These are phyloP conservation scores for Zaprionus inermis DNA, from an alignment of 1,140 invertebrate genomes.

Conservation along the genomic window DNA sequence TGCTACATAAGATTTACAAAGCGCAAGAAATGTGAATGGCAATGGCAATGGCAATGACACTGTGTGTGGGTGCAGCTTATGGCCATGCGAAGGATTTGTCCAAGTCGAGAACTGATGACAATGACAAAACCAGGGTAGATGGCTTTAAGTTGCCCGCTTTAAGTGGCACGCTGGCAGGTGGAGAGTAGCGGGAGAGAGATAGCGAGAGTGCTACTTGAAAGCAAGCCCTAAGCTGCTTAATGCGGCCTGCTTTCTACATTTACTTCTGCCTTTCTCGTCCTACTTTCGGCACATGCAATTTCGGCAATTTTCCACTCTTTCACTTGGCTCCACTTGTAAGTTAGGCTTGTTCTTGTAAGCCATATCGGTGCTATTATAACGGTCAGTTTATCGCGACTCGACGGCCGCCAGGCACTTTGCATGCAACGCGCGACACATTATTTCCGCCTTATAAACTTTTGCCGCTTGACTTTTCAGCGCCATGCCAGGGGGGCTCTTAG, in stretches of 20 bases:
- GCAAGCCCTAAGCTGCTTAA: not conserved
- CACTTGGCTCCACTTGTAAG: slow-evolving; percentile 32
- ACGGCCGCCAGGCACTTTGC: slow-evolving; percentile 43
- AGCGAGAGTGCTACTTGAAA: slow-evolving; percentile 1
- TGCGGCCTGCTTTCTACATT: not conserved
- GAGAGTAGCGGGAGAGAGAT: slow-evolving; percentile 9
- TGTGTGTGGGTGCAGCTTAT: slow-evolving; percentile 41
- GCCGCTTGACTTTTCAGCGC: slow-evolving; percentile 61
- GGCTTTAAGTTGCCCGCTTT: slow-evolving; percentile 18
- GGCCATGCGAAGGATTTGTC: slow-evolving; percentile 45
- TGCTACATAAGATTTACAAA: slow-evolving; percentile 66
- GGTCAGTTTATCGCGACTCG: slow-evolving; percentile 60
- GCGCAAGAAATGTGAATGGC: slow-evolving; percentile 17
- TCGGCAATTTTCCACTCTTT: slow-evolving; percentile 2
- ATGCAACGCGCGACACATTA: slow-evolving; percentile 73
- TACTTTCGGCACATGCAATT: slow-evolving; percentile 4
- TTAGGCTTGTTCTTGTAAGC: slow-evolving; percentile 39
- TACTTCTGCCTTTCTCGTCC: not conserved
- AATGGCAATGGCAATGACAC: not conserved
- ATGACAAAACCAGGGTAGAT: slow-evolving; percentile 26
- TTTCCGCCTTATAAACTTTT: slow-evolving; percentile 78
- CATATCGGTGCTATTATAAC: slow-evolving; percentile 34
- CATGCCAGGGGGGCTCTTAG: slow-evolving; percentile 31
- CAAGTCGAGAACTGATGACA: slow-evolving; percentile 37
- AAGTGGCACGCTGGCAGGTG: slow-evolving; percentile 12